Base-by-base conservation (phyloP, 2,113 vertebrate genomes). In the Hemibates koningsi region DNA sequence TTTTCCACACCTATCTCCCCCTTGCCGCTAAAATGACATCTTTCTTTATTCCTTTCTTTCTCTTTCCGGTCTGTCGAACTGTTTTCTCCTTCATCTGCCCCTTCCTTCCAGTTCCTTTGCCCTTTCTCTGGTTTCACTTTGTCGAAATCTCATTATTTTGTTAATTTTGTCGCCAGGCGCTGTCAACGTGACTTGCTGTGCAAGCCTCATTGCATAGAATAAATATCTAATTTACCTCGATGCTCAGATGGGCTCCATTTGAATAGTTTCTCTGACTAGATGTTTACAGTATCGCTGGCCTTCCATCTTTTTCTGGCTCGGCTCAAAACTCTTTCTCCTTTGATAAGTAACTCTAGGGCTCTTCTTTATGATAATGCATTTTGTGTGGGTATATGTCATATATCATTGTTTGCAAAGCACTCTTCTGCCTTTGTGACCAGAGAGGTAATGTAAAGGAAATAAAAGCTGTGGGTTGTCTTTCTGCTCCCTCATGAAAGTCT, bases 401-500 rank as follows among this genome's bases (percentile, higher is more conserved):
- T 16, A 92, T 94, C 89, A 85, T 19, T 83, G 88, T 88, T 91
- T 90, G 89, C 73, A 80, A 50, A 87, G 85, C 88, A 81, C 81
- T 86, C 34, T 82, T 71, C n/a, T 85, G 84, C 78, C 81, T 94
- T 78, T 86, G 68, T 85, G 88, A 90, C 86, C 82, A 34, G 84
- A 86, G 90, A 88, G 88, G 73, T 88, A 91, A 93, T 89, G 91
- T 87, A 92, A 91, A 95, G 91, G 89, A 92, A 91, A 91, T 90
- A 86, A 90, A 94, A 95, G 92, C 90, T 79, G 90, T 92, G 88
- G 89, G 88, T 85, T 92, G 94, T 93, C 91, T 89, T 90, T 86
- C 85, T 90, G 93, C 87, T 91, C 92, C 88, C 90, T 94, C 87
- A 91, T 94, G 93, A 89, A 95, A 94, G 93, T 91, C 89, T 93